These are phyloP conservation scores for Picus viridis DNA, from an alignment of 2,797 vertebrate genomes.

Conservation along the genomic window DNA sequence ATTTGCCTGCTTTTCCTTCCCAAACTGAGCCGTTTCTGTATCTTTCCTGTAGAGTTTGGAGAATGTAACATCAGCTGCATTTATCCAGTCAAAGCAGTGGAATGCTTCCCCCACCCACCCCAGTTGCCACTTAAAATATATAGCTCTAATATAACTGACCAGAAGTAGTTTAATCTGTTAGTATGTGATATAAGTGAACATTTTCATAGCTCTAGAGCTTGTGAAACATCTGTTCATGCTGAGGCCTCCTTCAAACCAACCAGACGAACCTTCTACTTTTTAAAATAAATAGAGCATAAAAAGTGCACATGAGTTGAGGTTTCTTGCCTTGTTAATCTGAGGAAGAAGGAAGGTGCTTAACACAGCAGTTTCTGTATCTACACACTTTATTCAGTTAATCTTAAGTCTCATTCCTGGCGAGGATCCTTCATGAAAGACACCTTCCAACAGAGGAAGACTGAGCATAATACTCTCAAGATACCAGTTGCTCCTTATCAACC, in stretches of 20 bases:
- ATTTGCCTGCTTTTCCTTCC: not conserved
- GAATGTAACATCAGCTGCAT: not conserved
- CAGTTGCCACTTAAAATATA: not conserved
- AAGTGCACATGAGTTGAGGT: not conserved
- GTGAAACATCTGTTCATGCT: not conserved
- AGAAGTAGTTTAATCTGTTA: not conserved
- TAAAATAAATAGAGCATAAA: constrained; percentile 13
- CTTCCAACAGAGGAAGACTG: not conserved
- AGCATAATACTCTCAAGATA: not conserved
- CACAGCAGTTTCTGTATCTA: not conserved
- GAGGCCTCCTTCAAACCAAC: not conserved
- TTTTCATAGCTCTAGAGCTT: not conserved
- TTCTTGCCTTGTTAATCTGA: not conserved
- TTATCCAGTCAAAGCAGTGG: not conserved
- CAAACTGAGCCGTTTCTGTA: not conserved
- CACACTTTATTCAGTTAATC: not conserved
- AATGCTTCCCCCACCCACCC: not conserved
- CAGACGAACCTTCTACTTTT: not conserved
- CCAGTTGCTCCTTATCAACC: not conserved
- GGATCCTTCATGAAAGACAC: not conserved
- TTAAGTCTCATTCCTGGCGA: not conserved
- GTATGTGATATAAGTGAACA: not conserved
- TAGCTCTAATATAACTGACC: not conserved
- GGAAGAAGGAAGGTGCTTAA: not conserved
- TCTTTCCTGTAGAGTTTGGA: not conserved